Evolutionary conservation across 1,140 invertebrate species (phyloP).

Genomic region (Sipha flava): DNA sequence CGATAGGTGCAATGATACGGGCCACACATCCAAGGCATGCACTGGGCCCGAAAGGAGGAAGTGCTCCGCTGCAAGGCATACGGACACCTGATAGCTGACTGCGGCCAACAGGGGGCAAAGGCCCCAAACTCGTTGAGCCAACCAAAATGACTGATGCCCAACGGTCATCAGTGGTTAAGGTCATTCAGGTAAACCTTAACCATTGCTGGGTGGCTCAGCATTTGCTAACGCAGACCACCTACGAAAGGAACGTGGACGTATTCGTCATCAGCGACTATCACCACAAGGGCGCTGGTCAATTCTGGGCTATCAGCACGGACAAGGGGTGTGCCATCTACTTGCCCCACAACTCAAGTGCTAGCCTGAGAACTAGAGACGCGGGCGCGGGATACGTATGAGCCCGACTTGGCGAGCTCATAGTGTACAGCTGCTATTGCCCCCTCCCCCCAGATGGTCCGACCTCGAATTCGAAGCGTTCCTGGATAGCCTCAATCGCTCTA

Average conservation of each 20-base stretch:
- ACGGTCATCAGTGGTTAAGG: neutral
- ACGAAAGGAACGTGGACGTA: neutral
- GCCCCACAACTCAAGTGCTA: no score
- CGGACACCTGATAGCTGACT: neutral
- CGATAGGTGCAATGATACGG: neutral
- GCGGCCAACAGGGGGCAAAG: neutral
- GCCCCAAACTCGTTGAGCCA: no score
- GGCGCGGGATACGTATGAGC: neutral
- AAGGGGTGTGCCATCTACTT: neutral
- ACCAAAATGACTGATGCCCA: neutral
- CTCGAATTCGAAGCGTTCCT: neutral
- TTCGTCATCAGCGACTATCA: neutral
- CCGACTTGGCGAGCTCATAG: neutral
- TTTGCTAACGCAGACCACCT: neutral
- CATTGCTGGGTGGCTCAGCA: neutral
- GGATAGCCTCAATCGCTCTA: neutral
- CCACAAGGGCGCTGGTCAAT: neutral
- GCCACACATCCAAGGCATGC: neutral
- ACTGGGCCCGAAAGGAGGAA: neutral
- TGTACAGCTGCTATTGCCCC: neutral
- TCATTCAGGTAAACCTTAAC: neutral
- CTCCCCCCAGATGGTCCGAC: neutral
- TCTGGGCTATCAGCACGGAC: neutral
- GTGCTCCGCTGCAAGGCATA: neutral
- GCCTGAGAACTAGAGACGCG: neutral